These are phyloP conservation scores for Crocidura indochinensis DNA, from an alignment of 2,797 vertebrate species.

Conservation along the genomic window DNA sequence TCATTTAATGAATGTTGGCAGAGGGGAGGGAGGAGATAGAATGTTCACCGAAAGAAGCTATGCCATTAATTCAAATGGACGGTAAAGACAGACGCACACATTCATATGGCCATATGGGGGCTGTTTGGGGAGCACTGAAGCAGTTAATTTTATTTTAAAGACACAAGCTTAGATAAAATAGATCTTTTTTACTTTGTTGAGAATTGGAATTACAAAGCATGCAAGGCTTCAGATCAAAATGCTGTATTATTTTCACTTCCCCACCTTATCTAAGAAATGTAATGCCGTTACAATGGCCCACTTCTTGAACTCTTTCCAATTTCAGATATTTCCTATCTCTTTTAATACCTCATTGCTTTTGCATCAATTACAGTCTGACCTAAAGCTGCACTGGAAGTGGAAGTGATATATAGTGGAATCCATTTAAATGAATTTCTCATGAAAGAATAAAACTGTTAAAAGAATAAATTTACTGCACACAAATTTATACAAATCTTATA, in stretches of 20 bases:
- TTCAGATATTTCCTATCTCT: slow-evolving; percentile 89
- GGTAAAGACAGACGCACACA: slow-evolving; percentile 41
- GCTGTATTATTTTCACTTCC: slow-evolving; percentile 49
- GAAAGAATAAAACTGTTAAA: slow-evolving; percentile 92
- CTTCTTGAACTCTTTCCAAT: slow-evolving; percentile 89
- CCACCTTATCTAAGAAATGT: slow-evolving; percentile 69
- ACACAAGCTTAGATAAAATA: slow-evolving; percentile 68
- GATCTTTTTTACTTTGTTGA: slow-evolving; percentile 72
- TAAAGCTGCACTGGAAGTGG: slow-evolving; percentile 88
- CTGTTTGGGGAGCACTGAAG: slow-evolving; percentile 65
- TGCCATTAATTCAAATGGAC: slow-evolving; percentile 73
- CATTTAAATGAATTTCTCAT: slow-evolving; percentile 92
- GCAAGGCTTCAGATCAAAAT: slow-evolving; percentile 75
- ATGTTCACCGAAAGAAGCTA: slow-evolving; percentile 49
- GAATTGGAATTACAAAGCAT: slow-evolving; percentile 80
- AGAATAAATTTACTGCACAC: slow-evolving; percentile 90
- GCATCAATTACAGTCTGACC: slow-evolving; percentile 91
- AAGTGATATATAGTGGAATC: slow-evolving; percentile 90
- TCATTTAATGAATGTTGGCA: slow-evolving; percentile 77
- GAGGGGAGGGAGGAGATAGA: slow-evolving; percentile 47
- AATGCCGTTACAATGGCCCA: slow-evolving; percentile 83
- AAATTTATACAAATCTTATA: slow-evolving; percentile 91
- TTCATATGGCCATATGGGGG: slow-evolving; percentile 54
- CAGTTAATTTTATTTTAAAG: slow-evolving; percentile 82
- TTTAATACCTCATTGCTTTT: slow-evolving; percentile 91